Evolutionary conservation across 2,797 vertebrate genomes (phyloP).

Genomic region (Agapornis canus): DNA sequence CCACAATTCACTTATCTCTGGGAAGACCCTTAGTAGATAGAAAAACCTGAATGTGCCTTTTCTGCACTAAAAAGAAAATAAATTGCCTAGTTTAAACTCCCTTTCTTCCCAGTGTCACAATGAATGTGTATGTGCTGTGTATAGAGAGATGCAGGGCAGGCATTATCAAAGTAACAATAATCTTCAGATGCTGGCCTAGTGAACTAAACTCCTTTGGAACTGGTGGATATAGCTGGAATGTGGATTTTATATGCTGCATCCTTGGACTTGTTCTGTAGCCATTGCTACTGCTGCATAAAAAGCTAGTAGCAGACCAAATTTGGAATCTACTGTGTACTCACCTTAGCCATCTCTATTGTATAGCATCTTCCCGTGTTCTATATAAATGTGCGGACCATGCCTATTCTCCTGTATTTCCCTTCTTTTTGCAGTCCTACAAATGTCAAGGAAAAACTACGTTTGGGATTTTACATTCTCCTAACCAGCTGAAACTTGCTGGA

Average conservation of each 20-base stretch:
- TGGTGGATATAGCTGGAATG: background rate
- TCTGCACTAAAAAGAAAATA: background rate
- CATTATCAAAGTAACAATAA: background rate
- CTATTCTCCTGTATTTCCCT: background rate
- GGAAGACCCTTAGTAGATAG: background rate
- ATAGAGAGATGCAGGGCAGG: background rate
- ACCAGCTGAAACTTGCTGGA: background rate
- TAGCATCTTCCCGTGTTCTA: background rate
- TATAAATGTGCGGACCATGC: background rate
- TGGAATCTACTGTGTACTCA: background rate
- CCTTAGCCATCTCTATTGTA: background rate
- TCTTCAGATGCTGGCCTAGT: background rate
- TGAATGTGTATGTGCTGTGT: background rate
- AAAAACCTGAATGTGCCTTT: accelerated
- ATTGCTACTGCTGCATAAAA: background rate
- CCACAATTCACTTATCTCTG: background rate
- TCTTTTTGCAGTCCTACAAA: background rate
- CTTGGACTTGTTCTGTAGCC: background rate
- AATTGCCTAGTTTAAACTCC: background rate
- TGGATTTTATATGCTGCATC: background rate
- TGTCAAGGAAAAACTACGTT: accelerated
- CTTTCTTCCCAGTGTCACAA: background rate
- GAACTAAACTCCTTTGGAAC: background rate
- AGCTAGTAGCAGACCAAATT: background rate
- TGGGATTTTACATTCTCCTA: background rate